Percentiles rank a stretch among this genome's conserved stretches.
These are phyloP conservation scores for Mythimna albipuncta DNA, from an alignment of 2,888 invertebrate species.

Conservation along the genomic window DNA sequence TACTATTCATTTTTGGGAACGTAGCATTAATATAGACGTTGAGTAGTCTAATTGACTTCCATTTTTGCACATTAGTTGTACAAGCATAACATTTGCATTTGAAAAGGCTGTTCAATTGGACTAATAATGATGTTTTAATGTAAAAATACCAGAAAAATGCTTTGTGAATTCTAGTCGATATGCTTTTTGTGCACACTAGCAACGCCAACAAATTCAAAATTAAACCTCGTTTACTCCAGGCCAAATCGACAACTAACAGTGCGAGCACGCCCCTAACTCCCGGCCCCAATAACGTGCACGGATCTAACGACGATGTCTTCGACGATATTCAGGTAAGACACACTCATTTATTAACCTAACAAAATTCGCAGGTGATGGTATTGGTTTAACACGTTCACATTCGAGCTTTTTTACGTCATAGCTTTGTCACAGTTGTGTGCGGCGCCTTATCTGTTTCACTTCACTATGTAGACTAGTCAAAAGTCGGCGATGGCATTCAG, in stretches of 20 bases:
- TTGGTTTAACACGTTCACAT: conserved; percentile 89
- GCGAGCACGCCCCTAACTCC: conserved; percentile 86
- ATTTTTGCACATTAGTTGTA: conserved; percentile 33
- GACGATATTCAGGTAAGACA: conserved; percentile 87
- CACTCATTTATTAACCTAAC: conserved; percentile 46
- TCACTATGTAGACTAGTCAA: conserved; percentile 72
- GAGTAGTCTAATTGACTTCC: conserved; percentile 35
- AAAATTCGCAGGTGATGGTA: conserved; percentile 84
- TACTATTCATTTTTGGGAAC: conserved; percentile 25
- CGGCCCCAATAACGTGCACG: conserved; percentile 83
- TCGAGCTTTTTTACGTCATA: conserved; percentile 81
- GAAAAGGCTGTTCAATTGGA: conserved; percentile 18
- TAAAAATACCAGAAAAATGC: conserved; percentile 6
- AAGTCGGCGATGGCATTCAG: conserved; percentile 67
- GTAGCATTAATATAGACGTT: conserved; percentile 44
- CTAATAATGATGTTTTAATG: conserved; percentile 1
- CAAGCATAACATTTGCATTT: conserved; percentile 41
- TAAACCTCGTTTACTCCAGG: conserved; percentile 73
- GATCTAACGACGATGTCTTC: conserved; percentile 88
- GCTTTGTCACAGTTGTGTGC: conserved; percentile 78
- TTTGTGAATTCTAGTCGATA: conserved; percentile 17
- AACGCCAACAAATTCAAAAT: conserved; percentile 53
- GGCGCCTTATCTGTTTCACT: conserved; percentile 67
- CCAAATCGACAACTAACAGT: conserved; percentile 86
- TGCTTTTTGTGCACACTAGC: conserved; percentile 36